Conservation (phyloP, 1,140 invertebrate genomes). For the Pissodes strobi region DNA sequence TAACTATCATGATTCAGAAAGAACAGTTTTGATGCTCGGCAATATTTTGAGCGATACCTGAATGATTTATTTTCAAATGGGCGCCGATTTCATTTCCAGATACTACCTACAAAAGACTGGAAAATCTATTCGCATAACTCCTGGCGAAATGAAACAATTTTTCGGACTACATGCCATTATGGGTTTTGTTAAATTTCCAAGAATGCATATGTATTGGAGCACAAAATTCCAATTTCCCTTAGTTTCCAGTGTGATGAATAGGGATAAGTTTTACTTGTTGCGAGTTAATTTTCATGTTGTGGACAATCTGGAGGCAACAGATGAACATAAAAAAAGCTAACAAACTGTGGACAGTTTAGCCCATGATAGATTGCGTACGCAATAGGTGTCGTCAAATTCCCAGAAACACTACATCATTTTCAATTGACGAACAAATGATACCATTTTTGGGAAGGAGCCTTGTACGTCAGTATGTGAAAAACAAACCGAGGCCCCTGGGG, state of each 20-base stretch:
- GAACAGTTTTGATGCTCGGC: no score
- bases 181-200: background rate
- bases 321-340: background rate
- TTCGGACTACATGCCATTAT: no score
- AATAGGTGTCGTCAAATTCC: background rate
- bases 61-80: no score
- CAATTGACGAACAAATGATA: no score
- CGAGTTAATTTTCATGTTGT: no score
- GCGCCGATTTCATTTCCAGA: no score
- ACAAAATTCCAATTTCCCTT: background rate
- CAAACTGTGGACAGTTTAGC: background rate
- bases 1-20: no score
- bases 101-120: no score
- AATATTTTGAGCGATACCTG: no score
- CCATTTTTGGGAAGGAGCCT: background rate
- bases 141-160: no score
- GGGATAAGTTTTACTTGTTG: background rate
- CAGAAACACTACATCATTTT: background rate
- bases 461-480: background rate
- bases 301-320: background rate
- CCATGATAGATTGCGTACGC: background rate
- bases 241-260: background rate
- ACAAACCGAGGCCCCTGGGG: no score
- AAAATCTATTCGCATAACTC: no score
- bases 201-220: background rate